phyloP scores from a whole-genome alignment of 2,888 invertebrate genomes.

The Meiosimyza platycephala region DNA sequence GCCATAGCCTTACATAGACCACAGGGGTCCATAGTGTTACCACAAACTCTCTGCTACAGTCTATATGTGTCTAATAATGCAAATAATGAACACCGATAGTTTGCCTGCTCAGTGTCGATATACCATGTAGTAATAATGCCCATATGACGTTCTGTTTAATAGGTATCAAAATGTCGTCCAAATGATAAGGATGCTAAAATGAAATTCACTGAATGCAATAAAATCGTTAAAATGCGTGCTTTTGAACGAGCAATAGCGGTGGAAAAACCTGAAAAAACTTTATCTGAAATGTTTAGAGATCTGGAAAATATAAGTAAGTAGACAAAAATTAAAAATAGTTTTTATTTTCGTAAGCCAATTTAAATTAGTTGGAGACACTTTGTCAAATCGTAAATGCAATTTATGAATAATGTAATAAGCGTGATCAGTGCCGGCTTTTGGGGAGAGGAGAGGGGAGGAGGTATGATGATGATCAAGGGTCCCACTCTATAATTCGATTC shows the following conservation, averaged over 20 bases:
- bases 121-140: constrained; percentile 15
- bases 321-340: constrained; percentile 15
- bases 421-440: too few species aligned
- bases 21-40: too few species aligned
- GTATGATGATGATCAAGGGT: too few species aligned
- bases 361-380: too few species aligned
- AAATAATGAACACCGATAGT: too few species aligned
- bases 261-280: constrained; percentile 86
- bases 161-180: constrained; percentile 92
- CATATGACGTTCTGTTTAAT: constrained; percentile 34
- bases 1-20: too few species aligned
- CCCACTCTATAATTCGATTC: too few species aligned
- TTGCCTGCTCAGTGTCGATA: constrained; percentile 15
- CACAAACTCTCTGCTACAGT: too few species aligned
- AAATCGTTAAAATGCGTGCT: constrained; percentile 93
- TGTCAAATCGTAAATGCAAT: too few species aligned
- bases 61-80: too few species aligned
- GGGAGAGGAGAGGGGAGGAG: too few species aligned
- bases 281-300: constrained; percentile 86
- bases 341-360: not conserved
- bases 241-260: constrained; percentile 97
- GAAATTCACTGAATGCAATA: constrained; percentile 94
- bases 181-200: constrained; percentile 93
- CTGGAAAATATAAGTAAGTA: constrained; percentile 87
- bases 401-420: too few species aligned